Evolutionary conservation across 2,113 vertebrate species (phyloP), one percentile per base, ranked within the genome.

Genomic region (Ophthalmotilapia sp.): DNA sequence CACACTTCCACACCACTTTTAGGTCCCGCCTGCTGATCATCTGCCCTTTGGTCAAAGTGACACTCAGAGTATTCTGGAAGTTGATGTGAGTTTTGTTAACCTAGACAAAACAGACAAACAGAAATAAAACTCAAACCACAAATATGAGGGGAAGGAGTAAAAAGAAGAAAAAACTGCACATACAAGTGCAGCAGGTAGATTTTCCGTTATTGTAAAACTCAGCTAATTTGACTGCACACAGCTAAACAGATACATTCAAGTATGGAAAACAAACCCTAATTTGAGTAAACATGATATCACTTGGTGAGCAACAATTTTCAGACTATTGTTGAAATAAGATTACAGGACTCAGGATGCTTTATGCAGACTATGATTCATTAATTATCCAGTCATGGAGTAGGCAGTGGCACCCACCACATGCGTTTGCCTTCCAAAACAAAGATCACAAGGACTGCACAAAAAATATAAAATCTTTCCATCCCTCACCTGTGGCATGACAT

Each of bases 81-180:
- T 89, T 86, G 1, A 94, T 91, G 90, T 96, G 94, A 1, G 92
- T 95, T 68, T 84, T 75, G 80, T 96, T 96, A 13, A 93, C 81
- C 96, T 96, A 68, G 3, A 79, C 3, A 65, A 45, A 26, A 65
- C 21, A n/a, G 4, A 89, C 42, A 80, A 5, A 45, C 13, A 45
- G n/a, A 58, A 14, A 70, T 10, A 65, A 14, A 15, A 7, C 0
- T 68, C 58, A 3, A 68, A 68, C 36, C 36, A 68, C 19, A 8
- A 7, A 36, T 13, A 23, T 40, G 38, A 40, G 13, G 36, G 62
- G 5, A 36, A 23, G 65, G 12, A 23, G 7, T 23, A 14, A 68
- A 40, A 21, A 14, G 13, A 56, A 15, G 8, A 7, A 26, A 11
- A 65, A 60, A 33, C 56, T 60, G 9, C 56, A 19, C 17, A 1